A percentile compares a stretch with the other conserved stretches of the same genome.
Evolutionary conservation across 2,888 invertebrate genomes (phyloP).

Genomic region (Bhutanitis thaidina): DNA sequence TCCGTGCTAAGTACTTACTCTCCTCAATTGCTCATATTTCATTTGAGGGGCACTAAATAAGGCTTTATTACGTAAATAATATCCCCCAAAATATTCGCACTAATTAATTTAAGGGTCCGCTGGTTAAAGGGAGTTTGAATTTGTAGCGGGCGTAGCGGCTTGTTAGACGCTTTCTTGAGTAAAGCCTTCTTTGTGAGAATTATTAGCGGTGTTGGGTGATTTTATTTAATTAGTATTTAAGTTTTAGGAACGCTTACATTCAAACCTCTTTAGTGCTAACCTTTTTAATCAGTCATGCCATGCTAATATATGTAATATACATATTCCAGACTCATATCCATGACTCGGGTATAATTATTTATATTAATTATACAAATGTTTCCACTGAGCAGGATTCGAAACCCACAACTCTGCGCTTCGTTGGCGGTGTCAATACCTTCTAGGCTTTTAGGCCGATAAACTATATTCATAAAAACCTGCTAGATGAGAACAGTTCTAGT

Average conservation of each 20-base stretch:
- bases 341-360: no score
- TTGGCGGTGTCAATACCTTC: no score
- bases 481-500: no score
- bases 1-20: constrained; percentile 61
- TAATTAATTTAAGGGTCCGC: constrained; percentile 74
- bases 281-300: not conserved
- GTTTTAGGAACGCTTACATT: not conserved
- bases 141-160: constrained; percentile 32
- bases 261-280: not conserved
- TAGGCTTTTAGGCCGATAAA: no score
- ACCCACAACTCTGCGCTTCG: no score
- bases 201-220: constrained; percentile 25
- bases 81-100: constrained; percentile 72
- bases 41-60: constrained; percentile 70
- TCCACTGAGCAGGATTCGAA: no score
- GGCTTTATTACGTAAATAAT: constrained; percentile 77
- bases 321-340: no score
- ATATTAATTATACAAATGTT: no score
- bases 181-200: constrained; percentile 32
- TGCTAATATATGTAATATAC: no score
- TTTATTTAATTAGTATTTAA: constrained; percentile 16
- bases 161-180: constrained; percentile 35
- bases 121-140: constrained; percentile 47
- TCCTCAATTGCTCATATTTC: constrained; percentile 73
- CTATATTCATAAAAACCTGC: no score